These are phyloP conservation scores for Heliconius ethilla DNA, from an alignment of 2,888 invertebrate genomes.

Conservation along the genomic window DNA sequence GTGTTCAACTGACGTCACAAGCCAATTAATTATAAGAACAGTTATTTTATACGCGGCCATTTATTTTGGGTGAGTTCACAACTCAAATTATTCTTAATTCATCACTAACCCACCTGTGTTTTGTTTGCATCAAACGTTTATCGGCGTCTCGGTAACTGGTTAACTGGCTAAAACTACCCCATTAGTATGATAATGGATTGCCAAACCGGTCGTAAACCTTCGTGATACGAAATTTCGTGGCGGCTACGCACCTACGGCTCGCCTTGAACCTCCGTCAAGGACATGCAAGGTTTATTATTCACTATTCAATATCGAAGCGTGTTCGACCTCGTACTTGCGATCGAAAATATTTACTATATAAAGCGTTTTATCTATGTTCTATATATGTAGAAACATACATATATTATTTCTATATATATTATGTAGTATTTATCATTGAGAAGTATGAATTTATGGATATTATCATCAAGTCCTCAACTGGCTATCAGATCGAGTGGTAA, in stretches of 20 bases:
- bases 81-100: constrained; percentile 35
- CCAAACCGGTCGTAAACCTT: constrained; percentile 61
- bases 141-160: constrained; percentile 54
- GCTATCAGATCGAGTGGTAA: constrained; percentile 14
- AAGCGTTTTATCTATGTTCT: constrained; percentile 14
- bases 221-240: constrained; percentile 52
- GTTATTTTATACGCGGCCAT: constrained; percentile 35
- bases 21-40: constrained; percentile 28
- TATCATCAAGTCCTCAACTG: constrained; percentile 18
- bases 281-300: constrained; percentile 50
- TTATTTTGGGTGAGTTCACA: constrained; percentile 35
- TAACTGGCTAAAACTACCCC: constrained; percentile 61
- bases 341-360: constrained; percentile 40
- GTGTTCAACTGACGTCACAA: constrained; percentile 22
- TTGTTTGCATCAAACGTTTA: constrained; percentile 44
- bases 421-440: neutral
- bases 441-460: constrained; percentile 8
- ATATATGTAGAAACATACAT: neutral
- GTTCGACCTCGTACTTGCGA: constrained; percentile 41
- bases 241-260: constrained; percentile 50
- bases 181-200: constrained; percentile 73
- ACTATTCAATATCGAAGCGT: constrained; percentile 42
- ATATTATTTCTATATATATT: neutral
- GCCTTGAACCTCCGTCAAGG: constrained; percentile 57
- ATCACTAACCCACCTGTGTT: constrained; percentile 44